Conservation (phyloP, 2,113 vertebrate species). For the Periophthalmodon schlosseri region DNA sequence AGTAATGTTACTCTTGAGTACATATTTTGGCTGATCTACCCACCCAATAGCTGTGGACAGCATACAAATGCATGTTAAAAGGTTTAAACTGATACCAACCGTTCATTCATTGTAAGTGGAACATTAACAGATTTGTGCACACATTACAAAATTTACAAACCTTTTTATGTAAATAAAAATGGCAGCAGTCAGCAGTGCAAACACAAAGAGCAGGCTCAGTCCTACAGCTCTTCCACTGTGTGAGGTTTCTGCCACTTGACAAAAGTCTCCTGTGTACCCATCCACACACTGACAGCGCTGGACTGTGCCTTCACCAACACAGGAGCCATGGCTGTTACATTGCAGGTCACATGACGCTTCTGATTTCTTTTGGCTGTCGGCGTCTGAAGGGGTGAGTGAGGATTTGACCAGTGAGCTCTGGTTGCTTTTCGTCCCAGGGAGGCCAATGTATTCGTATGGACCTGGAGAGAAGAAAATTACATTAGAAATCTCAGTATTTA, state of each 20-base stretch:
- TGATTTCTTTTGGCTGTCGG: neutral
- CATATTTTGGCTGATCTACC: too few relatives aligned
- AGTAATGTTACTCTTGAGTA: too few relatives aligned
- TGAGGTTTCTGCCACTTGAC: conserved; percentile 65
- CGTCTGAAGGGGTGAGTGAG: neutral
- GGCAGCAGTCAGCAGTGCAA: conserved; percentile 16
- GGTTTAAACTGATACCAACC: too few relatives aligned
- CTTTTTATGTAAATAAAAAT: conserved; percentile 51
- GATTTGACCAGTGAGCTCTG: neutral
- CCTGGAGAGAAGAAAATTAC: conserved; percentile 29
- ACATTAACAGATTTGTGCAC: neutral
- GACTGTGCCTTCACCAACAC: conserved; percentile 61
- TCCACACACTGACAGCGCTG: conserved; percentile 75
- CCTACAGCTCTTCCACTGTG: conserved; percentile 31
- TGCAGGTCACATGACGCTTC: conserved; percentile 65
- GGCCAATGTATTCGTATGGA: conserved; percentile 19
- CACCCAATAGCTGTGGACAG: too few relatives aligned
- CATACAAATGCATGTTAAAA: too few relatives aligned
- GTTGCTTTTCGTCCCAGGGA: neutral
- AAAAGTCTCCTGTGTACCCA: conserved; percentile 81
- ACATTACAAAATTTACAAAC: conserved; percentile 22
- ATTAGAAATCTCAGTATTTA: too few relatives aligned
- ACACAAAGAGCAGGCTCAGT: conserved; percentile 44
- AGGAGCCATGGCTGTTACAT: conserved; percentile 79
- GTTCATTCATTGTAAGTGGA: too few relatives aligned